phyloP scores from a whole-genome alignment of 2,888 invertebrate species.

The Drosophila infuscata region DNA sequence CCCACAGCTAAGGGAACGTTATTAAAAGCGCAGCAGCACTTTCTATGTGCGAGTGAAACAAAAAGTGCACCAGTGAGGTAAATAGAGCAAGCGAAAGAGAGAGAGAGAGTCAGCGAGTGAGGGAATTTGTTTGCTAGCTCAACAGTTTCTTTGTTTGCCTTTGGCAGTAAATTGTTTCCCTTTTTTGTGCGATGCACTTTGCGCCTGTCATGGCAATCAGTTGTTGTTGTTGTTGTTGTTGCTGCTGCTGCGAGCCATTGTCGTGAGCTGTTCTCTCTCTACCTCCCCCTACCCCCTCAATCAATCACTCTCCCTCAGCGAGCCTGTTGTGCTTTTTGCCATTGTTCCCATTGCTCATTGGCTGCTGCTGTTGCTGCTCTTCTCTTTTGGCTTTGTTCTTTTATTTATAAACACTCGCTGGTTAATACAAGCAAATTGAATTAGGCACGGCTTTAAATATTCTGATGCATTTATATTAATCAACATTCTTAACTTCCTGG shows the following conservation, averaged over 20 bases:
- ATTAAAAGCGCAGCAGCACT: conserved; percentile 28
- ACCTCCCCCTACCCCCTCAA: conserved; percentile 4
- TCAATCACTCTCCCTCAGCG: conserved; percentile 31
- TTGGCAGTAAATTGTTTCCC: conserved; percentile 28
- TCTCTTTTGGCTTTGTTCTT: conserved; percentile 53
- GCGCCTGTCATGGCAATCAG: conserved; percentile 56
- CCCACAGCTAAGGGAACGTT: conserved; percentile 6
- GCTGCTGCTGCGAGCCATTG: conserved; percentile 39
- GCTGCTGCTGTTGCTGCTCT: conserved; percentile 29
- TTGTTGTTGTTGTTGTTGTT: conserved; percentile 11
- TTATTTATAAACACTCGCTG: conserved; percentile 50
- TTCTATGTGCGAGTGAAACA: background rate
- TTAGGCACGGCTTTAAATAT: conserved; percentile 54
- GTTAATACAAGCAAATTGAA: conserved; percentile 62
- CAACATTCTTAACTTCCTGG: conserved; percentile 51
- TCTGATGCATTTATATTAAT: conserved; percentile 54
- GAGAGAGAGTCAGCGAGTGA: conserved; percentile 6
- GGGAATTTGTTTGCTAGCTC: conserved; percentile 30
- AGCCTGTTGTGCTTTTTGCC: conserved; percentile 19
- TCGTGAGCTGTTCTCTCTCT: conserved; percentile 5
- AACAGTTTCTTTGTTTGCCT: conserved; percentile 53
- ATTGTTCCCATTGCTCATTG: conserved; percentile 60
- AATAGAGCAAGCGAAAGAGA: background rate
- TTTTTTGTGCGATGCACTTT: conserved; percentile 51
- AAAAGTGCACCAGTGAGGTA: background rate